Evolutionary conservation across 2,888 invertebrate genomes (phyloP).

Genomic region (Hybos culiciformis): DNA sequence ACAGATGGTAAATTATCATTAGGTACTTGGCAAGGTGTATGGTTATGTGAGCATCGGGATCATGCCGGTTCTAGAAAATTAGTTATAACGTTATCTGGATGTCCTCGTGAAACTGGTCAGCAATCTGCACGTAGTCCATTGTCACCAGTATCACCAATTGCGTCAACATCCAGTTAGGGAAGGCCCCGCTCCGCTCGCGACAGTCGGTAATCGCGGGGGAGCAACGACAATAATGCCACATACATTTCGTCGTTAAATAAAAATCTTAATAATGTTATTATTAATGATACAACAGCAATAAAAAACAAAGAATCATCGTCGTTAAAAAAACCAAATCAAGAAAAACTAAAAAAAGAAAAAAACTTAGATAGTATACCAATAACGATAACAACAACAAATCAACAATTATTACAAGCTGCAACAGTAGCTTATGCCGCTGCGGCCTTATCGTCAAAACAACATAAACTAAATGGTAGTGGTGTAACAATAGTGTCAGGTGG

Average conservation of each 20-base stretch:
- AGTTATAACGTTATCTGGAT: slow-evolving; percentile 80
- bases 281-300: slow-evolving; percentile 25
- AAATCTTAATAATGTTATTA: slow-evolving; percentile 36
- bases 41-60: slow-evolving; percentile 96
- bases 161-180: slow-evolving; percentile 87
- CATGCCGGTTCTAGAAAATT: slow-evolving; percentile 85
- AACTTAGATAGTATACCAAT: neutral
- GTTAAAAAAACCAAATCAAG: neutral
- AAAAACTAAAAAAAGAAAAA: neutral
- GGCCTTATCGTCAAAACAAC: too few species aligned
- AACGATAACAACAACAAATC: neutral
- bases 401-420: too few species aligned
- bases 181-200: slow-evolving; percentile 46
- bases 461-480: too few species aligned
- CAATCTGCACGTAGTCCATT: slow-evolving; percentile 74
- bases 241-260: slow-evolving; percentile 35
- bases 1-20: slow-evolving; percentile 89
- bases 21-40: slow-evolving; percentile 96
- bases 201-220: slow-evolving; percentile 39
- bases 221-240: slow-evolving; percentile 38
- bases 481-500: too few species aligned
- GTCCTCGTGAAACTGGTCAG: slow-evolving; percentile 63
- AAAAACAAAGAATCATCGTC: slow-evolving; percentile 16
- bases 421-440: too few species aligned
- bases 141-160: slow-evolving; percentile 72